A percentile compares a stretch with the other conserved stretches of the same genome.
Conservation (phyloP, 2,888 invertebrate species). For the Pseudococcus longispinus region DNA sequence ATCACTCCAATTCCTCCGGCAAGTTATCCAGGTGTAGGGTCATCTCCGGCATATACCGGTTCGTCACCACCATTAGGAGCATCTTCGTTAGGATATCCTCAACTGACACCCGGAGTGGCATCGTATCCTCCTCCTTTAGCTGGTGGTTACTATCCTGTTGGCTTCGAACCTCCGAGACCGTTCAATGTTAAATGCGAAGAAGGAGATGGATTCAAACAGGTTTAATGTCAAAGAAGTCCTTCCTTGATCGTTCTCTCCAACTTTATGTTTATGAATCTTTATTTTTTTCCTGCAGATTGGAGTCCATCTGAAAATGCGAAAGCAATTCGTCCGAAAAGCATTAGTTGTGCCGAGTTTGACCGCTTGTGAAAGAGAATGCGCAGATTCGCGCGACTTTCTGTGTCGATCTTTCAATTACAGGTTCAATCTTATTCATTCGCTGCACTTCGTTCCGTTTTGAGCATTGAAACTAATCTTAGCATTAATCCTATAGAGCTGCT, state of each 20-base stretch:
- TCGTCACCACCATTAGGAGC: constrained; percentile 54
- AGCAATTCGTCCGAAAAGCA: constrained; percentile 77
- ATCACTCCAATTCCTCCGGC: constrained; percentile 32
- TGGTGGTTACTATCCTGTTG: constrained; percentile 57
- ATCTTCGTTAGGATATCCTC: constrained; percentile 29
- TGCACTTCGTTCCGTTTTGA: not conserved
- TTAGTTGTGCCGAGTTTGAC: constrained; percentile 76
- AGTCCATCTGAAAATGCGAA: constrained; percentile 76
- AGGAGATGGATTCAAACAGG: constrained; percentile 79
- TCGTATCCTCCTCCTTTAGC: constrained; percentile 50
- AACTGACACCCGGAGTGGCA: constrained; percentile 25
- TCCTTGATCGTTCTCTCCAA: too few species aligned
- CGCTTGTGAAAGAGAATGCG: constrained; percentile 85
- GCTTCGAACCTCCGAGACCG: constrained; percentile 59
- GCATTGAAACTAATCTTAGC: not conserved
- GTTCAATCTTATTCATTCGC: constrained; percentile 63
- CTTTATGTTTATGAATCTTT: not conserved
- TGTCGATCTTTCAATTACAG: constrained; percentile 88
- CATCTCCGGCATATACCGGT: constrained; percentile 54
- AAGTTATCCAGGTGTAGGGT: constrained; percentile 55
- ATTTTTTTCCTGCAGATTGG: constrained; percentile 67
- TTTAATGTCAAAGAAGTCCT: constrained; percentile 36
- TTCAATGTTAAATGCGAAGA: constrained; percentile 76
- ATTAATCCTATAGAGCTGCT: constrained; percentile 62
- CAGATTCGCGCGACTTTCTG: constrained; percentile 80